Evolutionary conservation across 2,888 invertebrate genomes (phyloP).

Genomic region (Drosophila kanekoi): DNA sequence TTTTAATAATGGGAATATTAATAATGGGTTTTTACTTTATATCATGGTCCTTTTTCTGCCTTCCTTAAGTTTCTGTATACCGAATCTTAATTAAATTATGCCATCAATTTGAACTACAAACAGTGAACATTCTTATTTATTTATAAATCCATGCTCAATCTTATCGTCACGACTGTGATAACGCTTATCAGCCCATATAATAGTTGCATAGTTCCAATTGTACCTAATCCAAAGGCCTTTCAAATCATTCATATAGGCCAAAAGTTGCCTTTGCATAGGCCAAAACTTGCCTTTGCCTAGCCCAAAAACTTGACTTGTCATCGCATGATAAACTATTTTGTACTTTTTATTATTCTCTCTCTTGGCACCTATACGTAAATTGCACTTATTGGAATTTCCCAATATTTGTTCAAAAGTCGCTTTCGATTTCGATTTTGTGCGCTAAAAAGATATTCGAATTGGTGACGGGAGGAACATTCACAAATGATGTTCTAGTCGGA

Average conservation of each 20-base stretch:
- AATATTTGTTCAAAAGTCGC: constrained; percentile 25
- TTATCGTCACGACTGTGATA: constrained; percentile 38
- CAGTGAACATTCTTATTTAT: neutral
- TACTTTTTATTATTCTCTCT: neutral
- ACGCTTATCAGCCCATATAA: constrained; percentile 5
- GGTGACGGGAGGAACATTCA: too few relatives aligned
- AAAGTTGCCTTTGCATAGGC: neutral
- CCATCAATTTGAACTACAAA: too few relatives aligned
- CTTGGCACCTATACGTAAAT: constrained; percentile 16
- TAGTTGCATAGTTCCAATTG: neutral
- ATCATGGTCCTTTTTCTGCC: too few relatives aligned
- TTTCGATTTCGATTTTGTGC: constrained; percentile 22
- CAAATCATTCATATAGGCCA: neutral
- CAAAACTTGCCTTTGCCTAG: neutral
- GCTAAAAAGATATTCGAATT: neutral
- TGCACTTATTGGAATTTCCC: constrained; percentile 4
- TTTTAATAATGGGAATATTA: too few relatives aligned
- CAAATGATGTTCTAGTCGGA: too few relatives aligned
- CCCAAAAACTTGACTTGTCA: neutral
- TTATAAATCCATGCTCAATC: constrained; percentile 35
- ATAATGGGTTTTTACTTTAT: too few relatives aligned
- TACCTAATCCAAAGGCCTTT: constrained; percentile 24
- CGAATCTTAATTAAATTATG: neutral
- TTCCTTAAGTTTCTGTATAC: too few relatives aligned
- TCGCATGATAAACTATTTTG: neutral